Conservation (phyloP, 2,888 invertebrate species). For the Rhagonycha lutea region DNA sequence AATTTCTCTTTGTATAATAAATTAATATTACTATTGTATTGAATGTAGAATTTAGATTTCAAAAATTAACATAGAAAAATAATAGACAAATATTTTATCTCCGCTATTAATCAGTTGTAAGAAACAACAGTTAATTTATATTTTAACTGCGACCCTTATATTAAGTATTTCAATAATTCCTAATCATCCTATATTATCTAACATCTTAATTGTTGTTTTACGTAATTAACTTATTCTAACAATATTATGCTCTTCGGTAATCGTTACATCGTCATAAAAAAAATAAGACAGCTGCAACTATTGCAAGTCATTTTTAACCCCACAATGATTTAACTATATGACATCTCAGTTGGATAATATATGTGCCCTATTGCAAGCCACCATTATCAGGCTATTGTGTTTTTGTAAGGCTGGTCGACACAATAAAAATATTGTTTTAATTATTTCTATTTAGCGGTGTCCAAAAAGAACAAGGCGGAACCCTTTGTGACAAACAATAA, state of each 20-base stretch:
- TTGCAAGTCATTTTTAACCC: conserved; percentile 35
- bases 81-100: not conserved
- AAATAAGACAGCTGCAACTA: conserved; percentile 35
- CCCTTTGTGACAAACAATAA: conserved; percentile 15
- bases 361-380: conserved; percentile 39
- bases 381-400: conserved; percentile 49
- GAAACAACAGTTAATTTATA: not conserved
- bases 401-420: conserved; percentile 42
- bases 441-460: conserved; percentile 41
- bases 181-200: not conserved
- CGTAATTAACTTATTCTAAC: not conserved
- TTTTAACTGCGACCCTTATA: not conserved
- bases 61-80: no score
- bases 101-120: not conserved
- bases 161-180: not conserved
- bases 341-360: conserved; percentile 34
- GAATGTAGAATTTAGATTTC: no score
- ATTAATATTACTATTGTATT: no score
- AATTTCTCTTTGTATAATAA: no score
- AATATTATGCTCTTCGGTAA: not conserved
- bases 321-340: conserved; percentile 24
- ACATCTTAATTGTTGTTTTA: not conserved
- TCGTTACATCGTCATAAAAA: not conserved
- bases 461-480: conserved; percentile 17
- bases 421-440: conserved; percentile 51